Evolutionary conservation across 2,113 vertebrate genomes (phyloP).

Genomic region (Chaetops frenatus): DNA sequence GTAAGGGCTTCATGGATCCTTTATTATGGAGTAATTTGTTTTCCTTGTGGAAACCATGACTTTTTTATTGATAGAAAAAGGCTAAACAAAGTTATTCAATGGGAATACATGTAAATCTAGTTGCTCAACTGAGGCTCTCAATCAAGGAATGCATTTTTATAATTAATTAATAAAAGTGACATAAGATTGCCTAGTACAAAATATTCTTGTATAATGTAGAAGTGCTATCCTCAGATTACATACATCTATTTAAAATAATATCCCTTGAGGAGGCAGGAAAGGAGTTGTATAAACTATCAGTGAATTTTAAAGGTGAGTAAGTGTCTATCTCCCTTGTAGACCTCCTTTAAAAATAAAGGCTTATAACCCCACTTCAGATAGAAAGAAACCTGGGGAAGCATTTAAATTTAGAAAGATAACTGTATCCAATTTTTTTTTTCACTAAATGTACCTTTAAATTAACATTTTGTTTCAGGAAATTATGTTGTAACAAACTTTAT

Average conservation of each 20-base stretch:
- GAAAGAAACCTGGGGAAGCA: fast-evolving
- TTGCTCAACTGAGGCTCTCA: background rate
- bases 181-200: background rate
- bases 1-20: background rate
- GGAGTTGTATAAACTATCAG: background rate
- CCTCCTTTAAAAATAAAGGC: background rate
- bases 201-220: background rate
- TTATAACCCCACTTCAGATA: background rate
- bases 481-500: background rate
- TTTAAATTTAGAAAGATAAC: background rate
- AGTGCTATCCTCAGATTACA: background rate
- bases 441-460: background rate
- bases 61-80: background rate
- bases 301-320: background rate
- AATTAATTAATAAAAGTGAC: background rate
- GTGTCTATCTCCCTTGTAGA: background rate
- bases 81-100: background rate
- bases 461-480: background rate
- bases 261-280: background rate
- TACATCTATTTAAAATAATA: background rate
- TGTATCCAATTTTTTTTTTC: background rate
- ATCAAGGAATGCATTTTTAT: background rate
- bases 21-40: background rate
- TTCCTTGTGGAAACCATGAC: background rate
- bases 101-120: background rate